Conservation (phyloP, 2,797 vertebrate species). For the Erpetoichthys calabaricus region DNA sequence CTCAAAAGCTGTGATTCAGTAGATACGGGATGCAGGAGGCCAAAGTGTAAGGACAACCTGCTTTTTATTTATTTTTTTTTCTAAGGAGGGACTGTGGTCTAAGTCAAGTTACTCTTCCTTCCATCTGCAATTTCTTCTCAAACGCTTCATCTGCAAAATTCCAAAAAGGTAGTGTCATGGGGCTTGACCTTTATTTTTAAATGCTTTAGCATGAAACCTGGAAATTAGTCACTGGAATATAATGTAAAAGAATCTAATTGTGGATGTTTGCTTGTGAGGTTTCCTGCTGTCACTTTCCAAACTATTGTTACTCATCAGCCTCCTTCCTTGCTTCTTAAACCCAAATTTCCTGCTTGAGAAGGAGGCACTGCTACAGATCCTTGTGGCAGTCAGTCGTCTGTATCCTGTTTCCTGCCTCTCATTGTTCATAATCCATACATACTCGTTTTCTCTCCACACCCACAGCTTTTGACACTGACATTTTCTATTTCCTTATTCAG, state of each 20-base stretch:
- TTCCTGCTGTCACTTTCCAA: slow-evolving; percentile 16
- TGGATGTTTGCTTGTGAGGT: slow-evolving; percentile 4
- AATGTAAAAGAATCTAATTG: neutral
- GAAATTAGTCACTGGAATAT: neutral
- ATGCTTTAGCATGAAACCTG: neutral
- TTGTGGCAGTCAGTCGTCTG: slow-evolving; percentile 28
- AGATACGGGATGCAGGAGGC: too few species aligned
- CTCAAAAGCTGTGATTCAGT: too few species aligned
- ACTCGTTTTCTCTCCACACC: slow-evolving; percentile 10
- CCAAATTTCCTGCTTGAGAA: slow-evolving; percentile 29
- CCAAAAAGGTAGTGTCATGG: too few species aligned
- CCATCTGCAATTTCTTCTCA: too few species aligned
- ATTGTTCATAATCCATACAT: slow-evolving; percentile 22
- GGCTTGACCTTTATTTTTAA: neutral
- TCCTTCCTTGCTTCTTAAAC: slow-evolving; percentile 12
- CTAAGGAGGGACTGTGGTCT: too few species aligned
- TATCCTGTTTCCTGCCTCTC: slow-evolving; percentile 30
- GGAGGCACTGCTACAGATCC: slow-evolving; percentile 17
- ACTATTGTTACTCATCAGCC: slow-evolving; percentile 9
- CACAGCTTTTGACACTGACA: slow-evolving; percentile 10
- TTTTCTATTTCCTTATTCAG: slow-evolving; percentile 21
- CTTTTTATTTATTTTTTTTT: too few species aligned
- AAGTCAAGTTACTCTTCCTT: too few species aligned
- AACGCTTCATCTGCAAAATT: too few species aligned
- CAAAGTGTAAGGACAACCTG: too few species aligned